Conservation (phyloP, 2,113 vertebrate species). For the Pionites leucogaster region DNA sequence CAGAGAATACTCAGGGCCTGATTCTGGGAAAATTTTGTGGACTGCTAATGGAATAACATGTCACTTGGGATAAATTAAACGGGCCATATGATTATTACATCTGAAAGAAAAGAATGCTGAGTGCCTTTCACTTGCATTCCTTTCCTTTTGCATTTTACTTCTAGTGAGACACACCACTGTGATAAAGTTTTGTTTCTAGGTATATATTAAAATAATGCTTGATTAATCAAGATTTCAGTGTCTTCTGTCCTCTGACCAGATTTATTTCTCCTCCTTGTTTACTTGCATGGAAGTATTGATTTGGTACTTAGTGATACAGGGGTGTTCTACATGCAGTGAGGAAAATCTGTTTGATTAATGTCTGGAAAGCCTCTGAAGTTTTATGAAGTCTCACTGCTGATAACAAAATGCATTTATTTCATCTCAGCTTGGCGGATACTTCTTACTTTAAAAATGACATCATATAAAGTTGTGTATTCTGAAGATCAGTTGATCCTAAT, state of each 20-base stretch:
- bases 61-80: neutral
- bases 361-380: neutral
- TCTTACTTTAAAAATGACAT: neutral
- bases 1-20: neutral
- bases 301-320: neutral
- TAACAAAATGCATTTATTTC: neutral
- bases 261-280: neutral
- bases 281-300: neutral
- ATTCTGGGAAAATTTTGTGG: neutral
- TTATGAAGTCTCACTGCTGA: neutral
- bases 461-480: neutral
- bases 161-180: neutral
- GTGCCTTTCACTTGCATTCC: neutral
- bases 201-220: neutral
- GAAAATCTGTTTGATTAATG: neutral
- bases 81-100: neutral
- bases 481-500: neutral
- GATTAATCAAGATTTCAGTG: neutral
- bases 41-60: neutral
- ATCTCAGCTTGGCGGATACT: fast-evolving
- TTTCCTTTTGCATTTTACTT: neutral
- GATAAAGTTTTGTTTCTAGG: neutral
- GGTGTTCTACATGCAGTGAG: neutral
- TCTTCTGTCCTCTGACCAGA: neutral
- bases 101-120: neutral